These are phyloP conservation scores for Drosophila diplacantha DNA, from an alignment of 2,888 invertebrate genomes.

Conservation along the genomic window DNA sequence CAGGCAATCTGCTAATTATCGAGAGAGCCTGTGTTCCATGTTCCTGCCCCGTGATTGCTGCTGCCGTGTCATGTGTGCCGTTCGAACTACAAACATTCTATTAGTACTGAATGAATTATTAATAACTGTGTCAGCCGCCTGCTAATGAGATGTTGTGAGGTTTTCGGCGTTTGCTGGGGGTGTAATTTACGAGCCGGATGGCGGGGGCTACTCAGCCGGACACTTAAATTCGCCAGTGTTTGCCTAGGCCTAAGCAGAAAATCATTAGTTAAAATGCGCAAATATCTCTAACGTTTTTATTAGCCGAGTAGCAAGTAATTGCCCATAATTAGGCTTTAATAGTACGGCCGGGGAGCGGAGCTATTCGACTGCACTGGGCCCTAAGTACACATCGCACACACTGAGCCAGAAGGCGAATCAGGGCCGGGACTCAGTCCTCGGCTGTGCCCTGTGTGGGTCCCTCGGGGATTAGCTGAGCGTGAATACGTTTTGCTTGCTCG, in stretches of 20 bases:
- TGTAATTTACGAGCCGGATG: constrained; percentile 27
- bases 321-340: constrained; percentile 68
- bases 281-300: constrained; percentile 73
- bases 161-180: constrained; percentile 34
- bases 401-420: constrained; percentile 25
- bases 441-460: constrained; percentile 26
- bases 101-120: constrained; percentile 68
- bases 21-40: constrained; percentile 45
- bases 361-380: constrained; percentile 43
- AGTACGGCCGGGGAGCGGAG: constrained; percentile 53
- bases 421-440: neutral
- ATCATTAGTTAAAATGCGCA: constrained; percentile 74
- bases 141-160: constrained; percentile 28
- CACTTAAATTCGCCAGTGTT: constrained; percentile 41
- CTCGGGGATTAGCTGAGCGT: constrained; percentile 62
- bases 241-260: constrained; percentile 67
- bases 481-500: constrained; percentile 68
- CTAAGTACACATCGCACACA: constrained; percentile 47
- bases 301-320: constrained; percentile 67
- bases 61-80: constrained; percentile 28
- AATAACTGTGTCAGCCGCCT: constrained; percentile 54
- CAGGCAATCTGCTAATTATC: constrained; percentile 63
- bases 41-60: constrained; percentile 12
- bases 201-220: constrained; percentile 22
- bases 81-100: constrained; percentile 57